Base-by-base conservation (phyloP, 2,888 invertebrate genomes). In the Chymomyza procnemis region DNA sequence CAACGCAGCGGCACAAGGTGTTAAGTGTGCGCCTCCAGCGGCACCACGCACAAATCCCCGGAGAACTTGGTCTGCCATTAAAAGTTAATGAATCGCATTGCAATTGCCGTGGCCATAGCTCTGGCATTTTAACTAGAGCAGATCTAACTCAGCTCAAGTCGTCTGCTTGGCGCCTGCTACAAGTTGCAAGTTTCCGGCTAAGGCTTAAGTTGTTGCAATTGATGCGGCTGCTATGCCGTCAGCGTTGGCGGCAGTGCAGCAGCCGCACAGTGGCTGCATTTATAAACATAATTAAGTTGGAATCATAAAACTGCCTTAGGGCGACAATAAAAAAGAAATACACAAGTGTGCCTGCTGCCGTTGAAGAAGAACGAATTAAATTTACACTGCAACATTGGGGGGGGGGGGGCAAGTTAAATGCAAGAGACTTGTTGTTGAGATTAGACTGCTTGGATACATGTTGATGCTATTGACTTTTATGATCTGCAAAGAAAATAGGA, bases 261-360 rank as follows among this genome's bases (percentile, higher is more conserved):
- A 16, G 50, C 50, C 50, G 65, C 50, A 60, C 65, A 70, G 71
- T 69, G 64, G 76, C 71, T 61, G 74, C 76, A 73, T 76, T 80
- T 83, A 84, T 79, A 78, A 79, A 74, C 78, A 86, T 84, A 84
- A 84, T 84, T 84, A 84, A 84, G 83, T 86, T 84, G 85, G 69
- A 80, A 84, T 84, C 87, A 82, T 84, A 86, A 86, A 83, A 80
- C 73, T 66, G 79, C 83, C 81, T 75, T 66, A 64, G 57, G 64
- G 34, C 48, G 6, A 50, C 48, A 41, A 41, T 41, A 41, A 41
- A 41, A 41, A 41, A 30, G 30, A 41, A 12, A 12, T 41, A 47
- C 18, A 54, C 19, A 54, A 12, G 34, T 12, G 34, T 9, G 34
- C 9, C 9, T 9, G 34, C 34, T 9, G 12, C 34, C 1, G 12